Base-by-base conservation (phyloP, 2,113 vertebrate genomes). In the Sorex fumeus region DNA sequence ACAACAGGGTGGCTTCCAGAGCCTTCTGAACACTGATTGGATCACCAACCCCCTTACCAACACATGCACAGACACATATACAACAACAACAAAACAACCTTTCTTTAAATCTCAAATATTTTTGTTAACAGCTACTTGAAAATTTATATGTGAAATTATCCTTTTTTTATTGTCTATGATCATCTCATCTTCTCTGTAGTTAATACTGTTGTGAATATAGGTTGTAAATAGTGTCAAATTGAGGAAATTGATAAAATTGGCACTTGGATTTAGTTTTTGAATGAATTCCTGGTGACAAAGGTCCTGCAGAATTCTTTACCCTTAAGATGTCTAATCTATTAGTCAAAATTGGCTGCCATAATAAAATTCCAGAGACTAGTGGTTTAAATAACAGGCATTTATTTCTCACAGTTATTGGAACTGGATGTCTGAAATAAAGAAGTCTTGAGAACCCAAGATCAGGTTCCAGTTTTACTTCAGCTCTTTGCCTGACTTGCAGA, bases 81-180 rank as follows among this genome's bases (percentile, higher is more conserved):
- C 40, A 40, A 40, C 40, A 40, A 40, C 40, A 40, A 40, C 47
- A 50, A 50, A 50, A 50, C 10, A 50, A 50, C 9, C 47, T 50
- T 50, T 13, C 47, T 50, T 50, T 50, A 12, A 50, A 50, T n/a
- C 3, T 70, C 32, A 91, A 62, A 19, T 5, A 77, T 89, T 89
- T 69, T 76, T 28, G 77, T 74, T 87, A 95, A 57, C 25, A 91
- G 53, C 50, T 53, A 40, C 86, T 53, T 94, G 81, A 81, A 50
- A 87, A 6, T 88, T 87, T 62, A 88, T 53, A 47, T 83, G 36
- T 47, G 28, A 43, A 90, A 87, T 32, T 81, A 69, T 53, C 34
- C 6, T 40, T 76, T 79, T 88, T 91, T 92, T 12, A 10, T 91
- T 28, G 71, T 70, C 5, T 71, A 62, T 64, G 36, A 82, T 30